A percentile compares a stretch with the other conserved stretches of the same genome.
Evolutionary conservation across 2,113 vertebrate species (phyloP).

Genomic region (Peromyscus californicus): DNA sequence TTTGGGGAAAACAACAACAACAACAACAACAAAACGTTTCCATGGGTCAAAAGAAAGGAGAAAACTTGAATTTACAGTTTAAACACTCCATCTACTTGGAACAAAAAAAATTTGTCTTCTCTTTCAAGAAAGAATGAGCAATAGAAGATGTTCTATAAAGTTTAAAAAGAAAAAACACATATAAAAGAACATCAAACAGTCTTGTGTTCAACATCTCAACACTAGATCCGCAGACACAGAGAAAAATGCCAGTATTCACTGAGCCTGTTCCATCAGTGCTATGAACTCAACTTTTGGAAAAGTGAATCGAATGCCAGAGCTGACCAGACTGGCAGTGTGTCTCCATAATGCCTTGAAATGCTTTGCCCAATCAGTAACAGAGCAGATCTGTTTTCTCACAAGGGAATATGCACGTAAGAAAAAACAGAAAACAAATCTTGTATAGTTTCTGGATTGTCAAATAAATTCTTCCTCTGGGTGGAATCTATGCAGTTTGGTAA

Average conservation of each 20-base stretch:
- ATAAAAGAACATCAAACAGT: neutral
- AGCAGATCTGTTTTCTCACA: neutral
- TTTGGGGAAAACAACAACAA: neutral
- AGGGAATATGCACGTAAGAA: neutral
- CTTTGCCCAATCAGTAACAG: neutral
- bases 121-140: neutral
- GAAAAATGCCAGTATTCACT: slow-evolving; percentile 9
- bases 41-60: slow-evolving; percentile 47
- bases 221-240: neutral
- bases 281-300: neutral
- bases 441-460: neutral
- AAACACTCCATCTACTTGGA: neutral
- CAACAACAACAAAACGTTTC: neutral
- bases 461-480: slow-evolving; percentile 12
- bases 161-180: neutral
- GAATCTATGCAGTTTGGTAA: slow-evolving; percentile 8
- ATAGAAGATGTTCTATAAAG: slow-evolving; percentile 2
- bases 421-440: slow-evolving; percentile 48
- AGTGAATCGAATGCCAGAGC: neutral
- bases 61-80: slow-evolving; percentile 16
- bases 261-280: neutral
- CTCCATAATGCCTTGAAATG: neutral
- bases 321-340: neutral
- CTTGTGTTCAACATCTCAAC: neutral
- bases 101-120: slow-evolving; percentile 36